Evolutionary conservation across 1,140 invertebrate genomes (phyloP).

Genomic region (Brachionus angularis): DNA sequence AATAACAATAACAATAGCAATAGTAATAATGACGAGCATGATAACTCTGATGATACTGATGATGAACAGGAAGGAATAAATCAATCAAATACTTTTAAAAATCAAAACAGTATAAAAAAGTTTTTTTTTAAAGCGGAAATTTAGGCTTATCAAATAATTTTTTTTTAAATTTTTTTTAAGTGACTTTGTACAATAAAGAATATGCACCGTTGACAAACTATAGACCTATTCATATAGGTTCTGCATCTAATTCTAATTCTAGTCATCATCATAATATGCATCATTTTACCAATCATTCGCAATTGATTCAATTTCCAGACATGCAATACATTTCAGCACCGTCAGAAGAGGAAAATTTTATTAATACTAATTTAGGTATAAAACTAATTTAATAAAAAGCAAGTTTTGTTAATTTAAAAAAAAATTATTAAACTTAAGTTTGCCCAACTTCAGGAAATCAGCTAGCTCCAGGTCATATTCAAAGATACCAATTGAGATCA

Average conservation of each 20-base stretch:
- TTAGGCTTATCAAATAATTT: not conserved
- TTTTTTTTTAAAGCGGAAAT: not conserved
- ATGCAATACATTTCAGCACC: not conserved
- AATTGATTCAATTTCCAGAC: not conserved
- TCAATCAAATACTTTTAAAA: not conserved
- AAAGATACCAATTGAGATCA: conserved; percentile 23
- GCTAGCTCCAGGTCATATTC: not conserved
- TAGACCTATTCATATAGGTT: not conserved
- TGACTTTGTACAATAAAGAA: not conserved
- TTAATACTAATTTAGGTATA: no score
- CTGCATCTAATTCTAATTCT: not conserved
- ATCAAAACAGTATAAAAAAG: conserved; percentile 13
- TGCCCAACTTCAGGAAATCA: not conserved
- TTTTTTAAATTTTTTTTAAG: not conserved
- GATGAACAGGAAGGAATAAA: conserved; percentile 26
- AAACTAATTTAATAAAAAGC: no score
- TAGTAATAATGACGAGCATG: not conserved
- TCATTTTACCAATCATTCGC: not conserved
- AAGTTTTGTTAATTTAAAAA: no score
- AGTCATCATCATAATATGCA: conserved; percentile 1
- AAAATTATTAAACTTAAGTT: not conserved
- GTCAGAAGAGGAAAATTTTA: conserved; percentile 10
- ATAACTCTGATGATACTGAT: conserved; percentile 20
- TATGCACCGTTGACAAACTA: conserved; percentile 1
- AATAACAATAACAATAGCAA: conserved; percentile 7